phyloP scores from a whole-genome alignment of 1,140 invertebrate species.

The Hylaeus anthracinus region DNA sequence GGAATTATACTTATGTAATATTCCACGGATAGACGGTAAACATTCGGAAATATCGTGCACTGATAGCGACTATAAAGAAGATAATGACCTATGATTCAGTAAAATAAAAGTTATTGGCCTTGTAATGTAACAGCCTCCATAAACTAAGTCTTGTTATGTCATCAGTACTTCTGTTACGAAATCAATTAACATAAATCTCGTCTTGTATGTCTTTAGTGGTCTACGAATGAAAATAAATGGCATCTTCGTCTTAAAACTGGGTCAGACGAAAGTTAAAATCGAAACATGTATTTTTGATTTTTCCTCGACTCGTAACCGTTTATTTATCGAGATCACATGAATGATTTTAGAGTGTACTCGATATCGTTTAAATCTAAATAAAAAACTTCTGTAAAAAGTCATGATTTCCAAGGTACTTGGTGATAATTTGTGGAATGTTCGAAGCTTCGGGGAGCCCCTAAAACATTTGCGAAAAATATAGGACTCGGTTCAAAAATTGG shows the following conservation, averaged over 20 bases:
- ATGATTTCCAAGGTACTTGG: too few species aligned
- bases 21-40: neutral
- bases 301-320: neutral
- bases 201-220: neutral
- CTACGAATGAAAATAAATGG: conserved; percentile 28
- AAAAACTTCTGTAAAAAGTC: too few species aligned
- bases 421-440: neutral
- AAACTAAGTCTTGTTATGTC: conserved; percentile 15
- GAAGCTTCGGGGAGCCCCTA: neutral
- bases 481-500: neutral
- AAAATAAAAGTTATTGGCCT: neutral
- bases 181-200: conserved; percentile 28
- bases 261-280: neutral
- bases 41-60: neutral
- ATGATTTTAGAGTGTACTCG: neutral
- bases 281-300: neutral
- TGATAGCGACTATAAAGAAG: neutral
- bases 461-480: neutral
- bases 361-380: neutral
- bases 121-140: neutral
- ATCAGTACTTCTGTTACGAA: neutral
- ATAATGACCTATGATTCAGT: neutral
- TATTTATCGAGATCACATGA: neutral
- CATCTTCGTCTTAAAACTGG: neutral
- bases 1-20: neutral